A percentile compares a stretch with the other conserved stretches of the same genome.
Conservation (phyloP, 2,113 vertebrate species). For the Reinhardtius hippoglossoides region DNA sequence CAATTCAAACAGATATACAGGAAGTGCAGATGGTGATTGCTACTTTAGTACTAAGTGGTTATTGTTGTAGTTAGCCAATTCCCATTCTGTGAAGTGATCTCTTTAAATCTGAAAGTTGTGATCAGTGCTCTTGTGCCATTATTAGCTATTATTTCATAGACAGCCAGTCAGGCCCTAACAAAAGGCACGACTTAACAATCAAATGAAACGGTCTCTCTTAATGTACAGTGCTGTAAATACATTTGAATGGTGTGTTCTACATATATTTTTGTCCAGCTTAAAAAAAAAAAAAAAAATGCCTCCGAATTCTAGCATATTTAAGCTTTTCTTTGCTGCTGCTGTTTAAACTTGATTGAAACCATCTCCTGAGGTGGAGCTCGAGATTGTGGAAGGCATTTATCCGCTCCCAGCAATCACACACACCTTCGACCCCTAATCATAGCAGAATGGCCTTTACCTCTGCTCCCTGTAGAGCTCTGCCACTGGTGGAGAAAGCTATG, state of each 20-base stretch:
- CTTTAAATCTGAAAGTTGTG: constrained; percentile 78
- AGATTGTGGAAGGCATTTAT: constrained; percentile 63
- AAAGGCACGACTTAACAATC: constrained; percentile 67
- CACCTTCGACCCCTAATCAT: constrained; percentile 76
- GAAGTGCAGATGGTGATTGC: constrained; percentile 63
- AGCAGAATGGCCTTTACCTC: constrained; percentile 78
- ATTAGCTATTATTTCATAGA: constrained; percentile 71
- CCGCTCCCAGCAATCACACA: constrained; percentile 52
- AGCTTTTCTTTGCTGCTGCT: constrained; percentile 76
- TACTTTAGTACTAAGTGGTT: constrained; percentile 66
- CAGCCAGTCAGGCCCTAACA: constrained; percentile 60
- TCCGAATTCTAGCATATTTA: constrained; percentile 76
- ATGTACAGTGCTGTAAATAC: constrained; percentile 87
- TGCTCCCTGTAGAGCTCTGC: constrained; percentile 68
- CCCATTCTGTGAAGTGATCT: constrained; percentile 79
- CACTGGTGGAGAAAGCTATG: constrained; percentile 67
- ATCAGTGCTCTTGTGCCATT: constrained; percentile 84
- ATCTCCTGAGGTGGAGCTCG: constrained; percentile 63
- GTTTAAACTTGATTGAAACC: constrained; percentile 76
- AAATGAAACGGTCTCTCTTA: constrained; percentile 74
- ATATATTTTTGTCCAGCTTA: constrained; percentile 80
- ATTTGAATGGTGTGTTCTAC: constrained; percentile 83
- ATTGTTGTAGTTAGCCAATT: constrained; percentile 79
- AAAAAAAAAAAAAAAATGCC: constrained; percentile 61
- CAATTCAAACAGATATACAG: constrained; percentile 52